Evolutionary conservation across 2,888 invertebrate species (phyloP).

Genomic region (Tiliacea aurago): DNA sequence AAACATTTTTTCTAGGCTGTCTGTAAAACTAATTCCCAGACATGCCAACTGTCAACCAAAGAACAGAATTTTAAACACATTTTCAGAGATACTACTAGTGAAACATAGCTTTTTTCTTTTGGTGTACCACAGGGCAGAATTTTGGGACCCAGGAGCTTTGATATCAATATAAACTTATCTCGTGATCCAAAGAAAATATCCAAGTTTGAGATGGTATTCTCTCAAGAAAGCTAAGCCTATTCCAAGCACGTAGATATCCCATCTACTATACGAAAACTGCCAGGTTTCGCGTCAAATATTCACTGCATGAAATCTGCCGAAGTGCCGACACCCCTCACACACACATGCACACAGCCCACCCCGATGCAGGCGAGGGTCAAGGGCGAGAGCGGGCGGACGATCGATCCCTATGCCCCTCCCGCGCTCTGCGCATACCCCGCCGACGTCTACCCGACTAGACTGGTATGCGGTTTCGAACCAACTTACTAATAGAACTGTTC

Average conservation of each 20-base stretch:
- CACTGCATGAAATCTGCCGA: constrained; percentile 52
- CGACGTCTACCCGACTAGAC: constrained; percentile 73
- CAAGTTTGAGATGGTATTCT: neutral
- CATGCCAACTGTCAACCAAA: neutral
- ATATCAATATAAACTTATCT: neutral
- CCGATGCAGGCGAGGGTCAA: constrained; percentile 80
- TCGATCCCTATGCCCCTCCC: constrained; percentile 67
- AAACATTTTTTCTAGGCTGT: neutral
- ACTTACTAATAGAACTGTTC: constrained; percentile 27
- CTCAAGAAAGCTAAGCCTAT: neutral
- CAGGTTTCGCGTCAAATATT: constrained; percentile 56
- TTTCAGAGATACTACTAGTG: neutral
- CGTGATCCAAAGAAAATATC: neutral
- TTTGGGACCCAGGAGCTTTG: neutral
- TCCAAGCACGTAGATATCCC: constrained; percentile 8
- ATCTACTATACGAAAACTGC: constrained; percentile 10
- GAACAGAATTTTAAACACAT: neutral
- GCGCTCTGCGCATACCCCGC: constrained; percentile 31
- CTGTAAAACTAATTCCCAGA: neutral
- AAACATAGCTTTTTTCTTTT: neutral
- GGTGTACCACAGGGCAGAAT: too few relatives aligned
- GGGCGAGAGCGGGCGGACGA: constrained; percentile 77
- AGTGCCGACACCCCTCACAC: constrained; percentile 53
- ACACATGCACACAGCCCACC: constrained; percentile 56
- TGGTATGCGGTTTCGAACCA: constrained; percentile 57